A percentile compares a stretch with the other conserved stretches of the same genome.
phyloP scores from a whole-genome alignment of 2,888 invertebrate species.

The Nezara viridula region DNA sequence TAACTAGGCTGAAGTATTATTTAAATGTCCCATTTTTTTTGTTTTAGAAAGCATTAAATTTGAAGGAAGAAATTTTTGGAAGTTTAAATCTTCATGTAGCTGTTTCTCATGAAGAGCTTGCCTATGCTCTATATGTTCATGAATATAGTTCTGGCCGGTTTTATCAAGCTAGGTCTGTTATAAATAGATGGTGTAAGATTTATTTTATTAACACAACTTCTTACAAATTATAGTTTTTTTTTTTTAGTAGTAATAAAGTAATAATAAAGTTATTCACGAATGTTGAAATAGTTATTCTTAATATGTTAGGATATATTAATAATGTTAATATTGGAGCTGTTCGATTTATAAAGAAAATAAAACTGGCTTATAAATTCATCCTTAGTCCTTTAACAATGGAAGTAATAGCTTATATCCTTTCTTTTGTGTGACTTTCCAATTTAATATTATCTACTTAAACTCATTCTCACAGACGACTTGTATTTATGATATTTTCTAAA shows the following conservation, averaged over 20 bases:
- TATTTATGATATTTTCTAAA: not conserved
- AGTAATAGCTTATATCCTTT: slow-evolving; percentile 14
- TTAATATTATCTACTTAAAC: slow-evolving; percentile 22
- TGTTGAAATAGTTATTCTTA: not conserved
- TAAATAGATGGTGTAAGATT: slow-evolving; percentile 51
- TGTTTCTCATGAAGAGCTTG: slow-evolving; percentile 90
- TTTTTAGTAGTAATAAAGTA: not conserved
- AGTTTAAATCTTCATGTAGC: slow-evolving; percentile 90
- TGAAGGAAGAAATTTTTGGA: slow-evolving; percentile 84
- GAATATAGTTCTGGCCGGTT: slow-evolving; percentile 93
- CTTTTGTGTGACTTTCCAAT: not conserved
- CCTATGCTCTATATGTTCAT: slow-evolving; percentile 92
- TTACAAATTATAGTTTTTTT: not conserved
- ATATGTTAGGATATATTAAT: not conserved
- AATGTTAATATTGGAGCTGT: not conserved
- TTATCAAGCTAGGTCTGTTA: slow-evolving; percentile 77
- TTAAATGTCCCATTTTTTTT: slow-evolving; percentile 43
- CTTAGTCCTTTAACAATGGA: not conserved
- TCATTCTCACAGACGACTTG: not conserved
- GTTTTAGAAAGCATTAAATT: slow-evolving; percentile 78
- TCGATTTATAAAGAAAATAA: not conserved
- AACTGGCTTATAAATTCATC: not conserved
- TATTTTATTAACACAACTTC: slow-evolving; percentile 38
- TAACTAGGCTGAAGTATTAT: not conserved
- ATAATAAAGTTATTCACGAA: not conserved